These are phyloP conservation scores for Limenitis camilla DNA, from an alignment of 2,888 invertebrate species.

Conservation along the genomic window DNA sequence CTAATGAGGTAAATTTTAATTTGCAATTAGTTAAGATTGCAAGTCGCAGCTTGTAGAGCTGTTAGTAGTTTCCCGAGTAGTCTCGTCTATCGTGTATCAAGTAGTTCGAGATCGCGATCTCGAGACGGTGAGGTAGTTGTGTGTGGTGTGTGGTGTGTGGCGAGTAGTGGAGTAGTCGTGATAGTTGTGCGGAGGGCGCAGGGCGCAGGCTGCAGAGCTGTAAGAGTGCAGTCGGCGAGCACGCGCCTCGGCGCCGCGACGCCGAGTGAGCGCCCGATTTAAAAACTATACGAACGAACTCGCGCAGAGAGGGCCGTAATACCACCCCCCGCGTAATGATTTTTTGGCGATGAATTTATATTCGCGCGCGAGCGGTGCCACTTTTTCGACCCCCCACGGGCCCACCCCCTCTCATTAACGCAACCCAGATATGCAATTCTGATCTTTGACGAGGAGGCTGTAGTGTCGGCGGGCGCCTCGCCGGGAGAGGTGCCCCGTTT, in stretches of 20 bases:
- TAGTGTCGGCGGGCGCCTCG: conserved; percentile 73
- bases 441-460: conserved; percentile 77
- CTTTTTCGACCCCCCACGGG: conserved; percentile 70
- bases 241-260: conserved; percentile 64
- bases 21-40: background rate
- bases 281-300: conserved; percentile 72
- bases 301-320: conserved; percentile 76
- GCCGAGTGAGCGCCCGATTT: conserved; percentile 71
- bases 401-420: conserved; percentile 75
- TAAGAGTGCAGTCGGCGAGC: conserved; percentile 44
- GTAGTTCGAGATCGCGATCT: too few relatives aligned
- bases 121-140: too few relatives aligned
- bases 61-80: too few relatives aligned
- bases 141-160: conserved; percentile 14
- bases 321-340: conserved; percentile 88
- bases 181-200: conserved; percentile 36
- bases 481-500: conserved; percentile 71
- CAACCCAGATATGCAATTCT: conserved; percentile 80
- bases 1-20: background rate
- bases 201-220: conserved; percentile 31
- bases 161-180: conserved; percentile 61
- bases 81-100: too few relatives aligned
- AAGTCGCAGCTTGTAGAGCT: too few relatives aligned
- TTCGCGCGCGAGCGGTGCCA: conserved; percentile 79
- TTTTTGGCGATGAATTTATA: conserved; percentile 88